phyloP scores from a whole-genome alignment of 2,113 vertebrate genomes.

The Siphamia tubifer region DNA sequence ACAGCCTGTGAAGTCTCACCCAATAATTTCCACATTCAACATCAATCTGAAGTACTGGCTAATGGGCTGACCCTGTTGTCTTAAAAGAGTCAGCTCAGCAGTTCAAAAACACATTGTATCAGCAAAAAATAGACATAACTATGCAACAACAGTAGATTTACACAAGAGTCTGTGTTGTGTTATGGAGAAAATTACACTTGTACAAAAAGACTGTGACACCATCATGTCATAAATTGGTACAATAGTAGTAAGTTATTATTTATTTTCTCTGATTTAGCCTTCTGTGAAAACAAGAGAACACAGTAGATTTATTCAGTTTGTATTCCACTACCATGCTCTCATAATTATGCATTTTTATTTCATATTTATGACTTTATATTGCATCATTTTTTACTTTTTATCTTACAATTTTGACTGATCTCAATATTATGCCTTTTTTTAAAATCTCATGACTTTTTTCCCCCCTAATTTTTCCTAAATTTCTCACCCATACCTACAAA shows the following conservation, averaged over 20 bases:
- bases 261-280: no score
- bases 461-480: no score
- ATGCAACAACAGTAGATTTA: conserved; percentile 42
- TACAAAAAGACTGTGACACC: not conserved
- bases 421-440: no score
- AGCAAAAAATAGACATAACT: conserved; percentile 52
- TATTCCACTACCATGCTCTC: no score
- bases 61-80: conserved; percentile 62
- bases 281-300: no score
- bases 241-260: no score
- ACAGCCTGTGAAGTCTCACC: conserved; percentile 22
- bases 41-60: conserved; percentile 46
- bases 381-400: no score
- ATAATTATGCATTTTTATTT: no score
- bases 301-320: not conserved
- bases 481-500: no score
- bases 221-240: not conserved
- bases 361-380: no score
- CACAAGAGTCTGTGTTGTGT: not conserved
- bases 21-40: conserved; percentile 39
- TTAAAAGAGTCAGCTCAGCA: conserved; percentile 63
- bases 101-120: conserved; percentile 53
- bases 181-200: conserved; percentile 4
- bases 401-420: no score
- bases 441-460: no score